phyloP scores from a whole-genome alignment of 2,113 vertebrate genomes.

The Platanista minor region DNA sequence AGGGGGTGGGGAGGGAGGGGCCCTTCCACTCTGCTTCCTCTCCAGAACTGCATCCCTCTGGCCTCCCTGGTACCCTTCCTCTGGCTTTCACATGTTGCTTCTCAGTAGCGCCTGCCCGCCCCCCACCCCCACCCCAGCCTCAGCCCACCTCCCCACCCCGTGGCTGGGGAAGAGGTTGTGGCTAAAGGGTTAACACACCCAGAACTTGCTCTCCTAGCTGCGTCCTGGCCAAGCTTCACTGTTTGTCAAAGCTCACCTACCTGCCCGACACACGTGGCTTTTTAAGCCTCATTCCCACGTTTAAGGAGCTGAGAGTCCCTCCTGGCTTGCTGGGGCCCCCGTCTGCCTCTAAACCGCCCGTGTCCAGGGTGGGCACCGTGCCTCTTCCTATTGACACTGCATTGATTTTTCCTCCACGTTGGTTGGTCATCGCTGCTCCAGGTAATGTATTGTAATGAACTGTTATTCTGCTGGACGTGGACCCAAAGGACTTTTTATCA shows the following conservation, averaged over 20 bases:
- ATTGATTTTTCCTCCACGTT: neutral
- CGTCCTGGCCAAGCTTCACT: neutral
- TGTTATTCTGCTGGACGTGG: neutral
- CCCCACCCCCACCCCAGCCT: too few species aligned
- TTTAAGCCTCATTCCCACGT: neutral
- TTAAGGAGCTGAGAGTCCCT: neutral
- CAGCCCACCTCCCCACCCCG: neutral
- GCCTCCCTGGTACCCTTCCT: neutral
- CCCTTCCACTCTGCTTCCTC: neutral
- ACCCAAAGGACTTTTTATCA: slow-evolving; percentile 45
- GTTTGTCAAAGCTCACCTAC: neutral
- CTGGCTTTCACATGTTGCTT: neutral
- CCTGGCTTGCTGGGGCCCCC: neutral
- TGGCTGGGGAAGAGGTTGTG: neutral
- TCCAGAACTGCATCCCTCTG: neutral
- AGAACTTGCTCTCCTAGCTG: neutral
- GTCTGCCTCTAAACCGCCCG: neutral
- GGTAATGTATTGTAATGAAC: slow-evolving; percentile 47
- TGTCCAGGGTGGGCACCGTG: neutral
- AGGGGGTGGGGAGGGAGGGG: neutral
- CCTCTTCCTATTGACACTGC: neutral
- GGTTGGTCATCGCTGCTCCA: neutral
- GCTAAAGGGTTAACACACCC: neutral
- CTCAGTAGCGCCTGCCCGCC: too few species aligned
- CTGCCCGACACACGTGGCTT: neutral